A percentile compares a stretch with the other conserved stretches of the same genome.
Conservation (phyloP, 2,888 invertebrate species). For the Mythimna ferrago region DNA sequence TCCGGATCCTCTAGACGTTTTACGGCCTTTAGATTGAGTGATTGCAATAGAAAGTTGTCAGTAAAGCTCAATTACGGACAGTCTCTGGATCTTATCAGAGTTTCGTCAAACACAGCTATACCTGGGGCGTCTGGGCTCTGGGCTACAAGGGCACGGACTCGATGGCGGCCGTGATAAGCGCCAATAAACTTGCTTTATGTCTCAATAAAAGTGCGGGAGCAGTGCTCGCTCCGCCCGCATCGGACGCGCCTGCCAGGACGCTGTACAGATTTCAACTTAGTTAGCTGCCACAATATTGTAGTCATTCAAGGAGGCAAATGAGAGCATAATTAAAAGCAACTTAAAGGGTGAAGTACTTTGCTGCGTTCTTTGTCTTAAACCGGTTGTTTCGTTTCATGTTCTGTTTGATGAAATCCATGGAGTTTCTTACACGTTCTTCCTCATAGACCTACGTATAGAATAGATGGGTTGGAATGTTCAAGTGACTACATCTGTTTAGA, state of each 20-base stretch:
- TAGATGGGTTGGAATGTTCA: neutral
- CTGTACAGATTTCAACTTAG: constrained; percentile 37
- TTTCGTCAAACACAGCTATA: constrained; percentile 10
- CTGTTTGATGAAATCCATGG: neutral
- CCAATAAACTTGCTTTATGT: constrained; percentile 70
- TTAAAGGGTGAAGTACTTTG: neutral
- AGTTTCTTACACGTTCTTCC: neutral
- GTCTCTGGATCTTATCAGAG: constrained; percentile 21
- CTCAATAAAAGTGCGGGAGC: constrained; percentile 63
- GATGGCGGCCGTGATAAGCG: constrained; percentile 69
- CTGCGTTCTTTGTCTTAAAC: neutral
- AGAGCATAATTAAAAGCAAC: constrained; percentile 27
- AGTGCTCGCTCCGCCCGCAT: constrained; percentile 10
- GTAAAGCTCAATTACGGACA: constrained; percentile 20
- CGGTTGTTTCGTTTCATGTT: neutral
- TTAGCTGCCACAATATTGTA: constrained; percentile 36
- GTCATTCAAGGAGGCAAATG: constrained; percentile 15
- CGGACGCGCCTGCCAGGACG: constrained; percentile 25
- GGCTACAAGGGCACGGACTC: constrained; percentile 16
- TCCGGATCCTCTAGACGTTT: constrained; percentile 24
- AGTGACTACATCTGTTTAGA: neutral
- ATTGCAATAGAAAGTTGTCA: constrained; percentile 25
- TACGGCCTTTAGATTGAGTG: constrained; percentile 39
- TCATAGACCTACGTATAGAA: neutral
- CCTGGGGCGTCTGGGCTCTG: constrained; percentile 21